These are phyloP conservation scores for Podiceps cristatus DNA, from an alignment of 2,113 vertebrate species.

Conservation along the genomic window DNA sequence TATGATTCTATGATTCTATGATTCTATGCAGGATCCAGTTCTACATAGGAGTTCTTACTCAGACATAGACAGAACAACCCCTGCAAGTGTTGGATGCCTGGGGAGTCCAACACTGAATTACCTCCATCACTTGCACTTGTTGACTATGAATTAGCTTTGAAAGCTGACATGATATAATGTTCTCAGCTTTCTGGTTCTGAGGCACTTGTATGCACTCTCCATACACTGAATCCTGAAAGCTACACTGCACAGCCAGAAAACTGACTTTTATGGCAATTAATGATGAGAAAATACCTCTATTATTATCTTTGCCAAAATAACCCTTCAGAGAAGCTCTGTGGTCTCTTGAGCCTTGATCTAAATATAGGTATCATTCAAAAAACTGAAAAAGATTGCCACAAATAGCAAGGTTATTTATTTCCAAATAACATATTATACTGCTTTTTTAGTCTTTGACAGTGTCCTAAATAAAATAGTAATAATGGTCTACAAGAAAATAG, in stretches of 20 bases:
- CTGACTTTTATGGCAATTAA: not conserved
- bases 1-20: no score
- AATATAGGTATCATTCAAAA: not conserved
- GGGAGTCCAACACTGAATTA: not conserved
- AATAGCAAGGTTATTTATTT: not conserved
- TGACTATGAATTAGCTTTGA: not conserved
- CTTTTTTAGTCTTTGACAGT: not conserved
- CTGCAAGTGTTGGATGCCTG: not conserved
- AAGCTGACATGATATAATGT: not conserved
- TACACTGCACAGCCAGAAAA: not conserved
- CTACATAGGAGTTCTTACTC: not conserved
- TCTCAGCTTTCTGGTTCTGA: not conserved
- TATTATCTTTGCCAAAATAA: not conserved
- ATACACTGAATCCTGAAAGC: not conserved
- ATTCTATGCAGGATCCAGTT: not conserved
- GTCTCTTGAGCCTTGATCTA: not conserved
- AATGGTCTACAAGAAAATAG: not conserved
- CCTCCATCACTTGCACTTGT: not conserved
- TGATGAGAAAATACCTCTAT: not conserved
- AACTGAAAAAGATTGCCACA: not conserved
- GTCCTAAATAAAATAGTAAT: not conserved
- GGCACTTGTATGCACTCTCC: not conserved
- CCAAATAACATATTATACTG: not conserved
- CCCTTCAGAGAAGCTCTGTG: not conserved
- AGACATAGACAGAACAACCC: not conserved